Conservation (phyloP, 1,140 invertebrate species). For the Lucilia sericata region DNA sequence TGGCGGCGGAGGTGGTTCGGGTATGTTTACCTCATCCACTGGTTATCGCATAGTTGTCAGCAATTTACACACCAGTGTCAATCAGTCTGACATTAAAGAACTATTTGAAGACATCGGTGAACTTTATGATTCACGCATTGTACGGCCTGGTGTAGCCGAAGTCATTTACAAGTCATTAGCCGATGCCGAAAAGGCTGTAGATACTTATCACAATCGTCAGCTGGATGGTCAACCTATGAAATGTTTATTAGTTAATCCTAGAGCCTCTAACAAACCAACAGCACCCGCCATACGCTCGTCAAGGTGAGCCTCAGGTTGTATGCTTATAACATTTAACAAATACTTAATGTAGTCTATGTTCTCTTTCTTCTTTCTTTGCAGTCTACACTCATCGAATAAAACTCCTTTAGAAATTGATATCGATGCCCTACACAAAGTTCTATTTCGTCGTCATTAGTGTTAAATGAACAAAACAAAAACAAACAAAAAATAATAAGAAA, state of each 20-base stretch:
- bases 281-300: constrained; percentile 67
- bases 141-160: constrained; percentile 89
- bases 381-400: constrained; percentile 45
- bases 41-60: constrained; percentile 87
- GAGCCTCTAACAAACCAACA: constrained; percentile 73
- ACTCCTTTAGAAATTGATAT: constrained; percentile 53
- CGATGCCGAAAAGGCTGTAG: constrained; percentile 88
- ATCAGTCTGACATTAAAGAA: constrained; percentile 91
- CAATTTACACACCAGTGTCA: constrained; percentile 87
- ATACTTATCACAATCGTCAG: constrained; percentile 92
- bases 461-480: constrained; percentile 22
- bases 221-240: constrained; percentile 89
- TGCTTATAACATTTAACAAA: neutral
- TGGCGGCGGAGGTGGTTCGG: neutral
- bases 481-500: neutral
- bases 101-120: constrained; percentile 93
- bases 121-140: constrained; percentile 82
- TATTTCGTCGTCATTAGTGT: constrained; percentile 50
- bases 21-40: constrained; percentile 65
- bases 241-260: constrained; percentile 80
- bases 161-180: constrained; percentile 87
- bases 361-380: neutral
- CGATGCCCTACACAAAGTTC: constrained; percentile 52
- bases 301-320: constrained; percentile 37
- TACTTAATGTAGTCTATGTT: constrained; percentile 13